Evolutionary conservation across 1,140 invertebrate genomes (phyloP).

Genomic region (Trichomalopsis sarcophagae): DNA sequence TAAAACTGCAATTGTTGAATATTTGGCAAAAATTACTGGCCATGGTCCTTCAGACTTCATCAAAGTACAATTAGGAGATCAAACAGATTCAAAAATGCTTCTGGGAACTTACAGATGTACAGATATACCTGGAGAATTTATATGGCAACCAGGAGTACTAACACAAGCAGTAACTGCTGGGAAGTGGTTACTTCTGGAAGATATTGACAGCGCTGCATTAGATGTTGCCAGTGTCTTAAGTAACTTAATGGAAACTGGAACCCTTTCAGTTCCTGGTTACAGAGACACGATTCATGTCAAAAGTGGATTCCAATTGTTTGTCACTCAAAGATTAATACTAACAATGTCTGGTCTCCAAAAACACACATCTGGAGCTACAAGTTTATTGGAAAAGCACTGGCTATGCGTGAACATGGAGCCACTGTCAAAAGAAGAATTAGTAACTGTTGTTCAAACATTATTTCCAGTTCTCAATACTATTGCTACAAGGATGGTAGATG

Average conservation of each 20-base stretch:
- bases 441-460: slow-evolving; percentile 79
- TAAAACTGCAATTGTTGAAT: slow-evolving; percentile 93
- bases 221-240: slow-evolving; percentile 94
- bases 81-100: slow-evolving; percentile 97
- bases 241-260: slow-evolving; percentile 88
- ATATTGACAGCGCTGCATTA: slow-evolving; percentile 93
- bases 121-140: slow-evolving; percentile 96
- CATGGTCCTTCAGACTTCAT: slow-evolving; percentile 77
- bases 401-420: slow-evolving; percentile 88
- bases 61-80: slow-evolving; percentile 96
- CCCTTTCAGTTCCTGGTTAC: slow-evolving; percentile 90
- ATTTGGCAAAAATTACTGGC: slow-evolving; percentile 88
- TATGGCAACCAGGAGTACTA: slow-evolving; percentile 95
- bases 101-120: slow-evolving; percentile 97
- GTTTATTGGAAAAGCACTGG: slow-evolving; percentile 88
- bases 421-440: slow-evolving; percentile 83
- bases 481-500: slow-evolving; percentile 85
- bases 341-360: slow-evolving; percentile 78
- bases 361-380: slow-evolving; percentile 79
- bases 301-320: slow-evolving; percentile 93
- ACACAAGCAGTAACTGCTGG: slow-evolving; percentile 91
- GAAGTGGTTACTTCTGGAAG: slow-evolving; percentile 96
- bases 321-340: slow-evolving; percentile 84
- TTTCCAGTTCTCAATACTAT: slow-evolving; percentile 87
- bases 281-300: slow-evolving; percentile 85